Percentiles rank a stretch among this genome's conserved stretches.
These are phyloP conservation scores for Hippocampus barbouri DNA, from an alignment of 2,113 vertebrate genomes.

Conservation along the genomic window DNA sequence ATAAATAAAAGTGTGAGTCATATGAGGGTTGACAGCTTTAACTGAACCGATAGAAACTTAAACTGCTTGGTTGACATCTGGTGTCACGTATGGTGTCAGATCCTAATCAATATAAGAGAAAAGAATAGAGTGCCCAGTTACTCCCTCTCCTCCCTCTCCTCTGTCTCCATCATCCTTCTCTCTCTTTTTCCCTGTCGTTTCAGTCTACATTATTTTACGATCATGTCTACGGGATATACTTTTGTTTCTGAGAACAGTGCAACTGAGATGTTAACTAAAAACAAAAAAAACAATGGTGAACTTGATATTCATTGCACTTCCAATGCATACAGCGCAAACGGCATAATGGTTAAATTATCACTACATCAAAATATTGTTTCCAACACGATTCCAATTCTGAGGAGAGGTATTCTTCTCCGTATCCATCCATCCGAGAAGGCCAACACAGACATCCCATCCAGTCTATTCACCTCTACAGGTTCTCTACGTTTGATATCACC, in stretches of 20 bases:
- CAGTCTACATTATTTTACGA: neutral
- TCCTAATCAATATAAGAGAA: constrained; percentile 75
- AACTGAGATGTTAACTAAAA: neutral
- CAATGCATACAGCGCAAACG: neutral
- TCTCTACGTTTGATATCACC: constrained; percentile 4
- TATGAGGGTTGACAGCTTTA: constrained; percentile 57
- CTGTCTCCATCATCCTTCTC: constrained; percentile 25
- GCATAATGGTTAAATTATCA: neutral
- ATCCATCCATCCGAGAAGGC: neutral
- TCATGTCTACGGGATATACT: neutral
- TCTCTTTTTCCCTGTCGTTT: neutral
- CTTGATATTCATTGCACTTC: neutral
- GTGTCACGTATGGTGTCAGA: constrained; percentile 56
- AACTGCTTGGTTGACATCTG: constrained; percentile 64
- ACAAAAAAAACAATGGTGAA: neutral
- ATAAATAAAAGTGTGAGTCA: constrained; percentile 9
- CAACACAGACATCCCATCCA: no score
- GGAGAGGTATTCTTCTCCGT: neutral
- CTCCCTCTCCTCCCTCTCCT: constrained; percentile 44
- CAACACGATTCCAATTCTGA: neutral
- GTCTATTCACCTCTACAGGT: constrained; percentile 4
- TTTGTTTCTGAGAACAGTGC: neutral
- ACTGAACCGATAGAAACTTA: constrained; percentile 61
- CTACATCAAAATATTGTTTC: neutral
- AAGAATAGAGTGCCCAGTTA: constrained; percentile 45